Evolutionary conservation across 2,797 vertebrate species (phyloP).

Genomic region (Simalia tracyae): DNA sequence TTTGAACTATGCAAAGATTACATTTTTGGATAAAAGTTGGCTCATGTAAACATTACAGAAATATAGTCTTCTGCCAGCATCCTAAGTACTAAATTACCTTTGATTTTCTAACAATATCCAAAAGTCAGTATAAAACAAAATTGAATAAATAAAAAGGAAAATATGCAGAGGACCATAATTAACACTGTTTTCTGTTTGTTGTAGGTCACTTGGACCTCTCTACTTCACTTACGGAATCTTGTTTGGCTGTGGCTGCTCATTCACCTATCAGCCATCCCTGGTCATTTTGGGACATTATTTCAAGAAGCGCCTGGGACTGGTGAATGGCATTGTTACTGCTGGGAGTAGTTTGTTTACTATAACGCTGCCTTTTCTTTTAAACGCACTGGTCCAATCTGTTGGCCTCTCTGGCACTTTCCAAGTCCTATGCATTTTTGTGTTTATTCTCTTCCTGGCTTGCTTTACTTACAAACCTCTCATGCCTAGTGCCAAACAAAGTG

Average conservation of each 20-base stretch:
- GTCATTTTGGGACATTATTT: conserved; percentile 97
- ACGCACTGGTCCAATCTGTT: conserved; percentile 66
- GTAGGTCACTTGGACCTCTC: conserved; percentile 85
- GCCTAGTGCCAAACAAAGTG: conserved; percentile 59
- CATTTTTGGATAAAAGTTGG: background rate
- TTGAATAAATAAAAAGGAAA: background rate
- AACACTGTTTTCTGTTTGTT: conserved; percentile 13
- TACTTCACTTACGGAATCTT: conserved; percentile 94
- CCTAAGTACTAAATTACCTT: background rate
- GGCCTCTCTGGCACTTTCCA: conserved; percentile 82
- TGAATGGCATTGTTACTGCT: conserved; percentile 94
- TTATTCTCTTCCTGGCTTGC: conserved; percentile 88
- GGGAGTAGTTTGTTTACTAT: conserved; percentile 94
- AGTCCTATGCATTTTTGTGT: conserved; percentile 85
- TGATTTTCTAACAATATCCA: background rate
- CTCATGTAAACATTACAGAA: background rate
- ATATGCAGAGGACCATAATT: background rate
- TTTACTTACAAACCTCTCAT: conserved; percentile 87
- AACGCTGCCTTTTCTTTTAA: conserved; percentile 83
- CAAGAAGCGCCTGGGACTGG: conserved; percentile 91
- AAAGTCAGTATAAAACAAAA: background rate
- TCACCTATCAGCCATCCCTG: conserved; percentile 94
- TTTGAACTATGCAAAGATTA: background rate
- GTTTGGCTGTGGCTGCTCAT: conserved; percentile 94
- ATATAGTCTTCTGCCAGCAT: background rate